These are phyloP conservation scores for Bubo blakistoni DNA, from an alignment of 2,113 vertebrate species.

Conservation along the genomic window DNA sequence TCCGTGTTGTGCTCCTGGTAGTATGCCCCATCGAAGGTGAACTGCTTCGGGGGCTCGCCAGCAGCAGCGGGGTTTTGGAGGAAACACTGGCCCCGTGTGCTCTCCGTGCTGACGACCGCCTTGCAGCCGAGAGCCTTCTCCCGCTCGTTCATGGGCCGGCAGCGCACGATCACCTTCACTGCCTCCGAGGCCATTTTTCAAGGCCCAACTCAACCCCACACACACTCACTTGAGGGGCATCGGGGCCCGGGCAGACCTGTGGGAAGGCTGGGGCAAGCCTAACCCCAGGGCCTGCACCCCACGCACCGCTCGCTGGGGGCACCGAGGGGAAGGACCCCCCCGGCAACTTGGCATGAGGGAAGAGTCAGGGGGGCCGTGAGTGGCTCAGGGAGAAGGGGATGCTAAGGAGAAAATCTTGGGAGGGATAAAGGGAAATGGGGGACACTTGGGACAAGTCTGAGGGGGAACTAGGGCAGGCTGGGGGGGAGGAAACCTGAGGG, in stretches of 20 bases:
- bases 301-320: too few species aligned
- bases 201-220: too few species aligned
- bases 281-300: not conserved
- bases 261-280: not conserved
- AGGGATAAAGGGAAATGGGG: not conserved
- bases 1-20: constrained; percentile 79
- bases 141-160: constrained; percentile 78
- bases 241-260: not conserved
- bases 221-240: fast-evolving
- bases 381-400: not conserved
- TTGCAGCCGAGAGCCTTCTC: constrained; percentile 76
- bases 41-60: constrained; percentile 81
- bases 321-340: not conserved
- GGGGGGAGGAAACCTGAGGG: too few species aligned
- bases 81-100: constrained; percentile 77
- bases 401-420: not conserved
- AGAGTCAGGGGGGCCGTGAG: too few species aligned
- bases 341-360: fast-evolving
- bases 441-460: not conserved
- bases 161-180: constrained; percentile 84
- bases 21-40: constrained; percentile 88
- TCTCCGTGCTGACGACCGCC: constrained; percentile 75
- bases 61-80: constrained; percentile 73
- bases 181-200: constrained; percentile 76
- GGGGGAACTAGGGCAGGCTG: too few species aligned